Evolutionary conservation across 2,888 invertebrate species (phyloP), one percentile per base, ranked within the genome.

Genomic region (Maniola hyperantus): DNA sequence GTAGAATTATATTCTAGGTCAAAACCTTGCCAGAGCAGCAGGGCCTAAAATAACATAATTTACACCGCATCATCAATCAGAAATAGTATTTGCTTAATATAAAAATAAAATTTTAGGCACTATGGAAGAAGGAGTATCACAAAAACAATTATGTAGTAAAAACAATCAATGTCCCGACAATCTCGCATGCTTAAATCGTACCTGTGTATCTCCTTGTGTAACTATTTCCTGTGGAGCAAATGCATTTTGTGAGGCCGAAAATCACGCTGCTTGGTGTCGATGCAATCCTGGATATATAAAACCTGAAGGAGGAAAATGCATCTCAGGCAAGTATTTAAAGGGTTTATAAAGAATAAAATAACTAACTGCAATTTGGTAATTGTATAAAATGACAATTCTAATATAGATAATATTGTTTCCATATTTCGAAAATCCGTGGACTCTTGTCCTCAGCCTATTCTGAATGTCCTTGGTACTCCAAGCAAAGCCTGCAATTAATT

Each of bases 241-340:
- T 84, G 96, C 98, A 0, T 95, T 95, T 78, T 98, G 98, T 82
- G 97, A 97, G 86, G 95, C 97, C 0, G 96, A 97, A 72, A 95
- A 97, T 76, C 98, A 98, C 81, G 96, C 96, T 0, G 97, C 97
- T 7, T 96, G 96, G 96, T 98, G 98, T 82, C 95, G 96, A 73
- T 98, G 98, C 79, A 94, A 95, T 66, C 95, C 96, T 59, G 97
- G 97, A 15, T 98, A 94, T 78, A 94, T 94, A 0, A 96, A 97
- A 87, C 96, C 95, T 69, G 93, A 94, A 62, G 95, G 95, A 70
- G 97, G 97, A 66, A 96, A 96, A 86, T 98, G 97, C 78, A 95
- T 97, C 51, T 97, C 97, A 62, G 95, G 96, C 96, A 89, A 92
- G 70, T 50, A 39, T 66, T 60, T 33, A 53, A 51, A 59, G 8